Percentiles rank a stretch among this genome's conserved stretches.
Evolutionary conservation across 1,140 invertebrate species (phyloP).

Genomic region (Hycleus cichorii): DNA sequence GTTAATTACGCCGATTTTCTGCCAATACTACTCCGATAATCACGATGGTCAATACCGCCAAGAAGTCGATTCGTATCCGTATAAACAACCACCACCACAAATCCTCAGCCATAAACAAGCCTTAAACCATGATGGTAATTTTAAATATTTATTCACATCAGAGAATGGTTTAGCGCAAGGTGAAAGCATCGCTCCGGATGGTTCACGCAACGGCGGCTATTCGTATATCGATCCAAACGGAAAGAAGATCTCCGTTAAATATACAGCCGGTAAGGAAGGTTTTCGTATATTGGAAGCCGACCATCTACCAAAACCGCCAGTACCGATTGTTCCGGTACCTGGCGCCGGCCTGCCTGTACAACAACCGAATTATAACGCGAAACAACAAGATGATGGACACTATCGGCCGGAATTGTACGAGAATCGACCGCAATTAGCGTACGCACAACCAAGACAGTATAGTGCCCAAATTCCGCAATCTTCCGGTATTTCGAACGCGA

Average conservation of each 20-base stretch:
- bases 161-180: conserved; percentile 59
- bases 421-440: conserved; percentile 7
- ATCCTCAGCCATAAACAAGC: conserved; percentile 39
- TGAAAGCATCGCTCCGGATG: conserved; percentile 55
- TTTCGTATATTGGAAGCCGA: conserved; percentile 49
- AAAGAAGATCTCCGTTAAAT: conserved; percentile 52
- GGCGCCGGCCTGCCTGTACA: conserved; percentile 7
- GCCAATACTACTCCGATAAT: not conserved
- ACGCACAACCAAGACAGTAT: not conserved
- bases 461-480: too few species aligned
- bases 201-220: conserved; percentile 52
- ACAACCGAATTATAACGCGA: not conserved
- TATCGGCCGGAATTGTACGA: conserved; percentile 29
- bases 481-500: conserved; percentile 8
- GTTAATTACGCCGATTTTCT: conserved; percentile 6
- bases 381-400: conserved; percentile 27
- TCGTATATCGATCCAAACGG: conserved; percentile 46
- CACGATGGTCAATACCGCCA: conserved; percentile 1
- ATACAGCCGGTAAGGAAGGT: conserved; percentile 57
- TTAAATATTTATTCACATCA: conserved; percentile 56
- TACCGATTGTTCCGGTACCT: conserved; percentile 27
- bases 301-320: conserved; percentile 40
- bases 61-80: too few species aligned
- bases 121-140: conserved; percentile 48
- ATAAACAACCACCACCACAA: conserved; percentile 31